Evolutionary conservation across 2,888 invertebrate species (phyloP).

Genomic region (Vannuccia rotundouncinata): DNA sequence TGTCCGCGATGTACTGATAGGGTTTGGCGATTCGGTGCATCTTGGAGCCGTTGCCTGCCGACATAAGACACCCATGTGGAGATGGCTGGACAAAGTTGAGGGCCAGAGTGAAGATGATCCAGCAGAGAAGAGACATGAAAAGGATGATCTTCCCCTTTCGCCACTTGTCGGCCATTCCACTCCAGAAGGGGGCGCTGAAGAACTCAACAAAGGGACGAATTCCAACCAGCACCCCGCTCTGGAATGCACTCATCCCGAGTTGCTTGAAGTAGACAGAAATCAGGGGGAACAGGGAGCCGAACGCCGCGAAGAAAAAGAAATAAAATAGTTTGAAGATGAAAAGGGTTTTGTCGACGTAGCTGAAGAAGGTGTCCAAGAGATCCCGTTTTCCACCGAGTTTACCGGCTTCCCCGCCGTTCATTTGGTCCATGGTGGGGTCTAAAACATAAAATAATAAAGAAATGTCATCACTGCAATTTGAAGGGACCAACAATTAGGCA

Average conservation of each 20-base stretch:
- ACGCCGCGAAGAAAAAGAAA: slow-evolving; percentile 98
- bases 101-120: slow-evolving; percentile 93
- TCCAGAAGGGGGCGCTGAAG: slow-evolving; percentile 94
- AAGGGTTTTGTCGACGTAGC: slow-evolving; percentile 65
- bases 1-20: not conserved
- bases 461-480: no score
- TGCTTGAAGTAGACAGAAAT: slow-evolving; percentile 99
- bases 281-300: slow-evolving; percentile 91
- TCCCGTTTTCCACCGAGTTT: slow-evolving; percentile 57
- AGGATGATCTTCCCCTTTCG: slow-evolving; percentile 65
- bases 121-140: slow-evolving; percentile 79
- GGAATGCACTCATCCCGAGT: slow-evolving; percentile 95
- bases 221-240: slow-evolving; percentile 77
- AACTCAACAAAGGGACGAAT: slow-evolving; percentile 94
- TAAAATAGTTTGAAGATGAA: slow-evolving; percentile 93
- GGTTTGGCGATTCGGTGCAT: slow-evolving; percentile 15
- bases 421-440: not conserved
- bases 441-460: no score
- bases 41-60: not conserved
- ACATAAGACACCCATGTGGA: slow-evolving; percentile 74
- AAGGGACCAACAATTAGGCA: no score
- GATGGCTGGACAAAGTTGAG: slow-evolving; percentile 89
- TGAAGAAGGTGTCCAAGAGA: slow-evolving; percentile 23
- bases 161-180: slow-evolving; percentile 78
- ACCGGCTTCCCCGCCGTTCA: not conserved